Percentiles rank a stretch among this genome's conserved stretches.
These are phyloP conservation scores for Cistogaster globosa DNA, from an alignment of 2,888 invertebrate species.

Conservation along the genomic window DNA sequence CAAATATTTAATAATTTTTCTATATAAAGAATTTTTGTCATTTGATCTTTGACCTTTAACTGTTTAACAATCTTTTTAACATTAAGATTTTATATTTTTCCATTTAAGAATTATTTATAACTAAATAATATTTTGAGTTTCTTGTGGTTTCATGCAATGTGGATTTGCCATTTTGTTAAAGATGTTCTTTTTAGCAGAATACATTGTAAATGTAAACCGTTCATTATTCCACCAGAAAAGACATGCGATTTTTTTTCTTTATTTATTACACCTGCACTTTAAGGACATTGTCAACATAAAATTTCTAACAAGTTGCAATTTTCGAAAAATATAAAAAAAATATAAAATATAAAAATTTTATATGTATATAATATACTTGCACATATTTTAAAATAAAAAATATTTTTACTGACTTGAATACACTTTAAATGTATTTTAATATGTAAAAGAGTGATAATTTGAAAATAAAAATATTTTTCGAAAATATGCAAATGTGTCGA, in stretches of 20 bases:
- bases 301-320: too few relatives aligned
- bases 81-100: not conserved
- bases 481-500: slow-evolving; percentile 7
- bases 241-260: not conserved
- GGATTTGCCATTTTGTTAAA: not conserved
- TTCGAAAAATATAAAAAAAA: too few relatives aligned
- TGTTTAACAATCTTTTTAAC: not conserved
- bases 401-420: too few relatives aligned
- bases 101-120: not conserved
- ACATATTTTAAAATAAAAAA: too few relatives aligned
- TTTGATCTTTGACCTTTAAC: slow-evolving; percentile 28
- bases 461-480: slow-evolving; percentile 9
- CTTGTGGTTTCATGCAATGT: too few relatives aligned
- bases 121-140: not conserved
- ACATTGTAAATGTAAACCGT: not conserved
- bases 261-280: too few relatives aligned
- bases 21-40: slow-evolving; percentile 4
- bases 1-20: slow-evolving; percentile 23
- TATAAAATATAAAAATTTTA: not conserved
- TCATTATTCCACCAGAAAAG: not conserved
- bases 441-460: not conserved
- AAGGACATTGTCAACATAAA: too few relatives aligned
- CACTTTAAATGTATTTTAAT: too few relatives aligned
- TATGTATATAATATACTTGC: too few relatives aligned
- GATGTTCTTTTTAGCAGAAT: slow-evolving; percentile 1